These are phyloP conservation scores for Patella depressa DNA, from an alignment of 2,888 invertebrate genomes.

Conservation along the genomic window DNA sequence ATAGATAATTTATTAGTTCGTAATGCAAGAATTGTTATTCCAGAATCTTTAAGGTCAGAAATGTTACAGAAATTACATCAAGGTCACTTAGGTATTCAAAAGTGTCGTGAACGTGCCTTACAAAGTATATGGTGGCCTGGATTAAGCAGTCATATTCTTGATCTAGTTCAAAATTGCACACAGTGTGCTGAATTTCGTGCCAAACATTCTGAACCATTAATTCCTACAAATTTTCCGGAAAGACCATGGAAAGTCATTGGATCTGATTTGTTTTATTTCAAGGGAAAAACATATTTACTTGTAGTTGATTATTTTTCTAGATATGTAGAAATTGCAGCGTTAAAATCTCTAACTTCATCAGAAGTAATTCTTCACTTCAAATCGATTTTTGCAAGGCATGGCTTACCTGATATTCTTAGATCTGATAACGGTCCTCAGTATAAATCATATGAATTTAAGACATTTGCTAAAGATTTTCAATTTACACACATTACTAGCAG, in stretches of 20 bases:
- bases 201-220: conserved; percentile 38
- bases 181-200: conserved; percentile 26
- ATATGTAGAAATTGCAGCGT: conserved; percentile 4
- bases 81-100: conserved; percentile 39
- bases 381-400: background rate
- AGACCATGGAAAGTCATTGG: conserved; percentile 44
- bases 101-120: conserved; percentile 40
- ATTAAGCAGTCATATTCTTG: conserved; percentile 26
- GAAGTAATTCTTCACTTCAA: conserved; percentile 2
- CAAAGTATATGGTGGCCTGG: conserved; percentile 40
- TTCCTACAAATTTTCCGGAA: conserved; percentile 35
- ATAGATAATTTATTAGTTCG: conserved; percentile 27
- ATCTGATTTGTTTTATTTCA: conserved; percentile 41
- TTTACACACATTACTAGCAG: background rate
- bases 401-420: background rate
- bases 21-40: conserved; percentile 32
- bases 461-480: background rate
- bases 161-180: conserved; percentile 35
- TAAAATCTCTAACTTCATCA: background rate
- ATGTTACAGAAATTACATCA: conserved; percentile 36
- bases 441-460: background rate
- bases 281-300: conserved; percentile 25
- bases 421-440: background rate
- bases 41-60: conserved; percentile 23
- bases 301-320: conserved; percentile 16